A percentile compares a stretch with the other conserved stretches of the same genome.
These are phyloP conservation scores for Papilio polyxenes DNA, from an alignment of 1,140 invertebrate species.

Conservation along the genomic window DNA sequence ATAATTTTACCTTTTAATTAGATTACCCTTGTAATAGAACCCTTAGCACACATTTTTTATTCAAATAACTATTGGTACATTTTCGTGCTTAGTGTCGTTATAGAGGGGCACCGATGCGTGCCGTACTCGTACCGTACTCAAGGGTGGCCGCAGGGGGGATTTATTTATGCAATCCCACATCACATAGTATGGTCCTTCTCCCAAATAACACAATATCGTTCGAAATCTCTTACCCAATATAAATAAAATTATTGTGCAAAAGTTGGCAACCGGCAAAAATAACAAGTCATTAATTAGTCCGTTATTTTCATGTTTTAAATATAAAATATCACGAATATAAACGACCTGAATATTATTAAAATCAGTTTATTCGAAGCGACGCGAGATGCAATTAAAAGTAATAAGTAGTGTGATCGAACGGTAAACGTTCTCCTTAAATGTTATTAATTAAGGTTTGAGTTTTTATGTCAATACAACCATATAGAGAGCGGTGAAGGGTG, in stretches of 20 bases:
- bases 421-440: conserved; percentile 32
- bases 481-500: conserved; percentile 23
- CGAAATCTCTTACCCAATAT: neutral
- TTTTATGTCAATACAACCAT: conserved; percentile 21
- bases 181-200: neutral
- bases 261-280: neutral
- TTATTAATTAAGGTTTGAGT: conserved; percentile 31
- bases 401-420: conserved; percentile 12
- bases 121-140: neutral
- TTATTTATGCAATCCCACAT: neutral
- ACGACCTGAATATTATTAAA: conserved; percentile 19
- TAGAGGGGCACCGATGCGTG: neutral
- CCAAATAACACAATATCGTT: neutral
- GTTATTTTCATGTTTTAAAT: conserved; percentile 9
- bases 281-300: conserved; percentile 11
- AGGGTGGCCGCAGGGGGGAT: conserved; percentile 1
- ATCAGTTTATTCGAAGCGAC: conserved; percentile 23
- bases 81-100: neutral
- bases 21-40: neutral
- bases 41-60: neutral
- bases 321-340: conserved; percentile 8
- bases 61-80: neutral
- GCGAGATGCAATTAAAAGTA: conserved; percentile 4
- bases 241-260: neutral
- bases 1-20: neutral